Evolutionary conservation across 2,113 vertebrate genomes (phyloP), one percentile per base, ranked within the genome.

Genomic region (Choloepus hoffmanni): DNA sequence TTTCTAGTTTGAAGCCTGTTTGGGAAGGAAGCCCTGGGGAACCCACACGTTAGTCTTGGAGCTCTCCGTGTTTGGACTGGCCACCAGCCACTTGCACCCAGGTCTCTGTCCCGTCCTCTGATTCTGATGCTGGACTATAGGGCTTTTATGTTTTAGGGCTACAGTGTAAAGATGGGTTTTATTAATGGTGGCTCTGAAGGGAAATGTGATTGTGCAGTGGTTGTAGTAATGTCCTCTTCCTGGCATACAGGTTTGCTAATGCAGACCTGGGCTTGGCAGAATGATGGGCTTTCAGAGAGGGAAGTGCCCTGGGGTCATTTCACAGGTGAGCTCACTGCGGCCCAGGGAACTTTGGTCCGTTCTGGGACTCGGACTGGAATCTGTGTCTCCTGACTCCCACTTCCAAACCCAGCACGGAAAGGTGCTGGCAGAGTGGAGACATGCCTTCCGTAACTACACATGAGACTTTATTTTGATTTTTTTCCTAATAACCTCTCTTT

Each of bases 61-160:
- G 74, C 30, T 55, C n/a, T 74, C 36, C 7, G 3, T 21, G 36
- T 48, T 63, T 1, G 0, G 33, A 43, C 16, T 21, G 16, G 60
- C 43, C 53, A 7, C 10, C 21, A 3, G 30, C 19, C 0, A 0
- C 21, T 85, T 45, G 48, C 3, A 13, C 5, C 53, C 36, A 0
- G 23, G 24, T 78, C 8, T 92, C 10, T 4, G 13, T 48, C 60
- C 53, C 53, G 67, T 79, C 58, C 43, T 53, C 36, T 62, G 24
- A 33, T 28, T 62, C 70, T 40, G 2, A 15, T 24, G 6, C 4
- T 21, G 43, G 48, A 45, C 50, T 50, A 10, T 13, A 4, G 11
- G n/a, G 18, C 30, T 36, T 67, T 67, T 74, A 3, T 16, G n/a
- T 53, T 26, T 40, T 43, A n/a, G n/a, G 70, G n/a, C 43, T 55